Evolutionary conservation across 2,113 vertebrate genomes (phyloP).

Genomic region (Proterorhinus semilunaris): DNA sequence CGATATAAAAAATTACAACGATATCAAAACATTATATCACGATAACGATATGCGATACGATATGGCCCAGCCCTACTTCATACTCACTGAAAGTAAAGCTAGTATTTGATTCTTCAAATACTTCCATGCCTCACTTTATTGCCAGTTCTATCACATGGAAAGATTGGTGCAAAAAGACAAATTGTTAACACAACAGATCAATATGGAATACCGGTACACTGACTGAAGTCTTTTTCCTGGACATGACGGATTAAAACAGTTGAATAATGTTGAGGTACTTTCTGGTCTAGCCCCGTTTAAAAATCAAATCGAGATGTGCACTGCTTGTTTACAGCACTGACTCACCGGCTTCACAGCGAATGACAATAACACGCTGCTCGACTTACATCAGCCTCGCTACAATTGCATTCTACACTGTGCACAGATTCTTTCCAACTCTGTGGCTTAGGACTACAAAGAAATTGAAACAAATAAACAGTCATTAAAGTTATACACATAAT

Average conservation of each 20-base stretch:
- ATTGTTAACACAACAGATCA: too few relatives aligned
- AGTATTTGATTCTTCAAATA: too few relatives aligned
- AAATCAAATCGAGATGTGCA: not conserved
- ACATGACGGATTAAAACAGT: not conserved
- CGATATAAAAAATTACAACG: too few relatives aligned
- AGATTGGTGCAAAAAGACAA: too few relatives aligned
- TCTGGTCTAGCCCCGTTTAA: not conserved
- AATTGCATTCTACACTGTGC: not conserved
- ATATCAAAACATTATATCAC: too few relatives aligned
- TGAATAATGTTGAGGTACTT: not conserved
- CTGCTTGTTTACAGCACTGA: conserved; percentile 2
- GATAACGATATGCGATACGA: too few relatives aligned
- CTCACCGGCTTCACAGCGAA: not conserved
- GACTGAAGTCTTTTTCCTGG: too few relatives aligned
- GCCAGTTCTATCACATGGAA: too few relatives aligned
- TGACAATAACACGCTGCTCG: not conserved
- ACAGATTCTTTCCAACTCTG: not conserved
- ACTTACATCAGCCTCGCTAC: not conserved
- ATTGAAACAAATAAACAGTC: not conserved
- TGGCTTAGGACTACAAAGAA: not conserved
- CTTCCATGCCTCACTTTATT: too few relatives aligned
- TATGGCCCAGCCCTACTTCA: too few relatives aligned
- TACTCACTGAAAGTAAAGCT: too few relatives aligned
- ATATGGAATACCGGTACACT: too few relatives aligned
- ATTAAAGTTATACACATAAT: not conserved